Base-by-base conservation (phyloP, 2,797 vertebrate species). In the Hipposideros larvatus region DNA sequence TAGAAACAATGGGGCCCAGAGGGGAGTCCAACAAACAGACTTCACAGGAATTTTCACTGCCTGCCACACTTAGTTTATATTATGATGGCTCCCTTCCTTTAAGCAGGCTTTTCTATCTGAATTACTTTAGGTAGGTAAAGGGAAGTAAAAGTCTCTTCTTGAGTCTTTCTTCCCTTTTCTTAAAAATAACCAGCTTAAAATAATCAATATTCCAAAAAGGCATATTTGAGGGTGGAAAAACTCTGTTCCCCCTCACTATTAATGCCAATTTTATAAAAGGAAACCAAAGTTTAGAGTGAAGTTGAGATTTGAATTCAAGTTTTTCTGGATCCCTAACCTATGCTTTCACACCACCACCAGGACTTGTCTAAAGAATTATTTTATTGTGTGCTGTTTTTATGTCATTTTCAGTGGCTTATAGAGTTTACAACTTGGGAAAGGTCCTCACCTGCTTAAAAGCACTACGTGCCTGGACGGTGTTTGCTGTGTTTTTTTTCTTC, bases 341-440 rank as follows among this genome's bases (percentile, higher is more conserved):
- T 92, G 51, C n/a, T 71, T 11, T 88, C 55, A 65, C 28, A 73
- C 41, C 65, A 77, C 21, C 31, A 48, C 51, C 18, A 63, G 59
- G 21, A 88, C 41, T 85, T 93, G 9, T 77, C 34, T 94, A 61
- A 59, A 57, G 26, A 70, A 43, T 66, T n/a, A 41, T 83, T 91
- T 93, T 48, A 63, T 10, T 89, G 55, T 90, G 34, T 79, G 74
- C 26, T 91, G 21, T 92, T 84, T 11, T 51, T 83, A 66, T 24
- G 79, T 48, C 41, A 88, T 41, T 91, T 94, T 85, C 83, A 61
- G n/a, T 70, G 46, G 43, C 24, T 9, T 73, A 46, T 2, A 70
- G 34, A 75, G 21, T 84, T 92, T 90, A 55, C 68, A 90, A 57
- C 26, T 84, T 94, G 57, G 34, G 71, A 85, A 91, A 85, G 24